Percentiles rank a stretch among this genome's conserved stretches.
These are phyloP conservation scores for Eudasyphora cyanicolor DNA, from an alignment of 2,888 invertebrate species.

Conservation along the genomic window DNA sequence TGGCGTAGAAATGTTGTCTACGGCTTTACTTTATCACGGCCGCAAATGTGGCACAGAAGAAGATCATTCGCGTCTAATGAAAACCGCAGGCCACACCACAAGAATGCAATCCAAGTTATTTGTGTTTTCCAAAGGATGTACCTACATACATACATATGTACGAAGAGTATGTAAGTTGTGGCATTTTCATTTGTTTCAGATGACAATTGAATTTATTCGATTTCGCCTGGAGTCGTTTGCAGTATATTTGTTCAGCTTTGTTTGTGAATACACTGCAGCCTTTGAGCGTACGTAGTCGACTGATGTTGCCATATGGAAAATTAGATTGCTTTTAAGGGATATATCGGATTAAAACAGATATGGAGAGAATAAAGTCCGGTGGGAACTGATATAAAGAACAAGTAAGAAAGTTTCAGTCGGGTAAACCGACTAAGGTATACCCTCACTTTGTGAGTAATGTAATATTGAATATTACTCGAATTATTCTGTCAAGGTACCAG, in stretches of 20 bases:
- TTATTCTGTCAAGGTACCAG: no score
- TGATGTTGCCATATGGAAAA: neutral
- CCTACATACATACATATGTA: no score
- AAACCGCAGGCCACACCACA: slow-evolving; percentile 34
- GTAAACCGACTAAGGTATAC: no score
- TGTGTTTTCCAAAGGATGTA: no score
- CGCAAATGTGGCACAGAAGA: slow-evolving; percentile 4
- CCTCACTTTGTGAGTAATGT: no score
- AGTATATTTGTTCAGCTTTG: slow-evolving; percentile 1
- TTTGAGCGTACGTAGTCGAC: neutral
- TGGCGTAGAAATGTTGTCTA: slow-evolving; percentile 47
- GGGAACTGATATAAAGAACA: no score
- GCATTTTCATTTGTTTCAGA: slow-evolving; percentile 64
- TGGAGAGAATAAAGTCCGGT: no score
- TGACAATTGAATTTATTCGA: slow-evolving; percentile 77
- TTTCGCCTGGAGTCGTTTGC: slow-evolving; percentile 57
- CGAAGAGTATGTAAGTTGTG: no score
- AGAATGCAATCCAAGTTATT: slow-evolving; percentile 40
- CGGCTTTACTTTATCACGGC: slow-evolving; percentile 35
- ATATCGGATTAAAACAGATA: no score
- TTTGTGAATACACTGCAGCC: neutral
- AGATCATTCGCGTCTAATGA: neutral
- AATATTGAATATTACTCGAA: no score
- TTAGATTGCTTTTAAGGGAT: no score
- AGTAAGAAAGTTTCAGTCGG: no score